Base-by-base conservation (phyloP, 2,888 invertebrate species). In the Trisateles emortualis region DNA sequence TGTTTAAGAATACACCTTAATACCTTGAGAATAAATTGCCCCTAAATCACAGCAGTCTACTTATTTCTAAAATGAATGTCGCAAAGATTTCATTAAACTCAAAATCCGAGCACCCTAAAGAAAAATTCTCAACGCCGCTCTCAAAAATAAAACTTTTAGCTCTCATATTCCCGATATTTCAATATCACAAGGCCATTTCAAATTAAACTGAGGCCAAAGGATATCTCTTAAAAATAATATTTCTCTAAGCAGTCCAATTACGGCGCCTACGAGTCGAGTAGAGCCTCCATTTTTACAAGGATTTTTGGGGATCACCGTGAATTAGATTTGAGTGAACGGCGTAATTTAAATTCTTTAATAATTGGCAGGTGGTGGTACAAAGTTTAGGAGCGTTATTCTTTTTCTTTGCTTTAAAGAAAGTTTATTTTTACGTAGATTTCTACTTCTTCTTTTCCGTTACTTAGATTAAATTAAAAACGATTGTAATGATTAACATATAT, bases 311-410 rank as follows among this genome's bases (percentile, higher is more conserved):
- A 76, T 79, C 74, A 68, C 54, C 52, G 52, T 53, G 75, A 77
- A 82, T 81, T 76, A 80, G 76, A 75, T 82, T 81, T 74, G 75
- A 76, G 74, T 62, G 72, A 79, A 66, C 66, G 69, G 72, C 71
- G 68, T 74, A 80, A 76, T 81, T 80, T 77, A 74, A 75, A 82
- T 78, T 77, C 77, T 80, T 78, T 76, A 77, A 80, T 80, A 81
- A 52, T 47, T 47, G 52, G 29, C 47, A 47, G 32, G 36, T 42
- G 16, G 17, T 38, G 32, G 43, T 39, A 14, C 46, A 48, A 43
- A 42, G 22, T 36, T 19, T 19, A 6, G n/a, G n/a, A 35, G 22
- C 6, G 24, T 5, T 9, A 16, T 24, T 38, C n/a, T 13, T 16
- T 39, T 22, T 24, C 13, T 39, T 24, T 2, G 8, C 8, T 35